Evolutionary conservation across 2,888 invertebrate species (phyloP).

Genomic region (Drosophila meridiana): DNA sequence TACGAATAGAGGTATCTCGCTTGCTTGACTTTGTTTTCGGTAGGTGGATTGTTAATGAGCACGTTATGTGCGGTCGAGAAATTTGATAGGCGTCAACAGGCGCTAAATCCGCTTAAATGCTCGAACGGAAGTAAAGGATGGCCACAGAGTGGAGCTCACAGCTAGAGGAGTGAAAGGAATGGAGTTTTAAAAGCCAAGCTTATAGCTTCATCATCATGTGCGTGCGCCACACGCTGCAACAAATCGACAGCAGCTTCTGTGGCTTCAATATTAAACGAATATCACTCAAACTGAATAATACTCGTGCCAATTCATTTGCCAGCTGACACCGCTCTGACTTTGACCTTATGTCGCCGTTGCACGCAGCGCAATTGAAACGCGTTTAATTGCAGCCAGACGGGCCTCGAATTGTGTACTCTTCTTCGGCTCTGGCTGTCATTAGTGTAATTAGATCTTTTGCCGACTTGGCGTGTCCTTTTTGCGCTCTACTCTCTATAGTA

Average conservation of each 20-base stretch:
- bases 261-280: conserved; percentile 65
- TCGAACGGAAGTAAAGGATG: conserved; percentile 58
- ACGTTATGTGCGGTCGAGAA: conserved; percentile 80
- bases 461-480: conserved; percentile 63
- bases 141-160: not conserved
- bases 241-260: conserved; percentile 53
- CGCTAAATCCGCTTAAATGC: conserved; percentile 82
- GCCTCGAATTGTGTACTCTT: conserved; percentile 1
- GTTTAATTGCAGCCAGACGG: conserved; percentile 78
- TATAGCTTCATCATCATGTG: conserved; percentile 42
- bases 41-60: conserved; percentile 61
- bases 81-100: conserved; percentile 84
- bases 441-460: conserved; percentile 82
- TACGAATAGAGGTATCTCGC: conserved; percentile 24
- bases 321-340: conserved; percentile 77
- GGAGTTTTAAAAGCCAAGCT: conserved; percentile 1
- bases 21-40: conserved; percentile 16
- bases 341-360: conserved; percentile 83
- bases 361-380: conserved; percentile 82
- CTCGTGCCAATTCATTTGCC: conserved; percentile 79
- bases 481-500: conserved; percentile 7
- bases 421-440: conserved; percentile 67
- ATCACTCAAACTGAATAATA: conserved; percentile 5
- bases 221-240: conserved; percentile 50
- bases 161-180: not conserved